Evolutionary conservation across 2,113 vertebrate species (phyloP), one percentile per base, ranked within the genome.

Genomic region (Daubentonia madagascariensis): DNA sequence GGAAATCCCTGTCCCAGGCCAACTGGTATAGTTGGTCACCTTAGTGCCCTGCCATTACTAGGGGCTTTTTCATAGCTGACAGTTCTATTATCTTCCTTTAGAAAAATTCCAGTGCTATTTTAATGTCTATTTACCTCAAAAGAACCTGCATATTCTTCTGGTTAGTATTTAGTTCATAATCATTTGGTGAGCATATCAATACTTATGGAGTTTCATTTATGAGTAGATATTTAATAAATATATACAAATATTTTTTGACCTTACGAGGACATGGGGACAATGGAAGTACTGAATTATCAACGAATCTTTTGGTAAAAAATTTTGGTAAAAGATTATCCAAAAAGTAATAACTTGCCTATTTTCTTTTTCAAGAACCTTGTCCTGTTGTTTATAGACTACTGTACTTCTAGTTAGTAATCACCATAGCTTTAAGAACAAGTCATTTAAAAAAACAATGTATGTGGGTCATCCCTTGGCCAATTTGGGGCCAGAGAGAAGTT

Each of bases 391-490:
- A 96, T 12, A 85, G 61, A 93, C 85, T 75, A 72, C 45, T 61
- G 43, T 70, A 85, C 59, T 97, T 86, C 86, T 37, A 92, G 65
- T 54, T 32, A 30, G 30, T 92, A 96, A 96, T 97, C 91, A 97
- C 52, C 78, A 81, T 61, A 88, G 87, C 91, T 98, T 92, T 89
- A 83, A 48, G 76, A 67, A 79, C 67, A 89, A 97, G 92, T 96
- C 94, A 97, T 67, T 96, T 61, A 94, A 80, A 92, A 92, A 95
- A 96, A 97, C 93, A 94, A 54, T 63, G 70, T 96, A 98, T 98
- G 86, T 98, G 96, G 96, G 96, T 97, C 95, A 98, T 94, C 78
- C 18, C 25, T 97, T 86, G 89, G 97, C 93, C 91, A 96, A 89
- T 85, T 72, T 95, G 37, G 79, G 94, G 80, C 30, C 48, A 91